Conservation (phyloP, 2,113 vertebrate species). For the Oreocharis arfaki region DNA sequence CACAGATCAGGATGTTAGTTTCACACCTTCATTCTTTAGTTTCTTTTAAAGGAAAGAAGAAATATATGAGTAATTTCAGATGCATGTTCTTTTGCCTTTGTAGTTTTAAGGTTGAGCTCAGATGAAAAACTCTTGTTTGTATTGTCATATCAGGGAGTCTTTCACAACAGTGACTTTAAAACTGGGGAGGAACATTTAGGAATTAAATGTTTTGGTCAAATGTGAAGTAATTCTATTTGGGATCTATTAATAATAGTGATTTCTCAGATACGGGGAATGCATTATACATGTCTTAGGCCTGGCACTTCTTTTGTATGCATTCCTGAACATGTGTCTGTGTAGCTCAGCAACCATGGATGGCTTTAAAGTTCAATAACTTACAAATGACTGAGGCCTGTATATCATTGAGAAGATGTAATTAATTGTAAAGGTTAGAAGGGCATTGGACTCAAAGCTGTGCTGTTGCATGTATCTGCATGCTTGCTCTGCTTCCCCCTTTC, state of each 20-base stretch:
- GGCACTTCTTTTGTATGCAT: background rate
- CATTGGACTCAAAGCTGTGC: background rate
- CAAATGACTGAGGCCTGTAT: background rate
- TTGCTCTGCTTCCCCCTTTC: background rate
- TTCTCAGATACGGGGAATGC: background rate
- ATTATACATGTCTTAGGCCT: background rate
- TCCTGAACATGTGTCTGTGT: background rate
- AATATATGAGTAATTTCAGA: background rate
- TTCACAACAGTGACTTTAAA: background rate
- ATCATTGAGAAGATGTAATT: background rate
- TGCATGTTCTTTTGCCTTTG: background rate
- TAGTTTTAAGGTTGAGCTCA: background rate
- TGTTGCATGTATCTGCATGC: background rate
- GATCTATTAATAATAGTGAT: background rate
- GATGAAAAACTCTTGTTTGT: background rate
- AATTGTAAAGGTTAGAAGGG: background rate
- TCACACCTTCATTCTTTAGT: background rate
- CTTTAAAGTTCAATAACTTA: background rate
- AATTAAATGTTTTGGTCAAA: background rate
- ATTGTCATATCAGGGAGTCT: background rate
- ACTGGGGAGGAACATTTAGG: background rate
- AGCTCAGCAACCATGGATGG: background rate
- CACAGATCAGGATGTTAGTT: background rate
- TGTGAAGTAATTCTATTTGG: background rate
- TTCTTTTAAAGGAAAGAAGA: background rate